phyloP scores from a whole-genome alignment of 2,888 invertebrate species.

The Eilema sororculum region DNA sequence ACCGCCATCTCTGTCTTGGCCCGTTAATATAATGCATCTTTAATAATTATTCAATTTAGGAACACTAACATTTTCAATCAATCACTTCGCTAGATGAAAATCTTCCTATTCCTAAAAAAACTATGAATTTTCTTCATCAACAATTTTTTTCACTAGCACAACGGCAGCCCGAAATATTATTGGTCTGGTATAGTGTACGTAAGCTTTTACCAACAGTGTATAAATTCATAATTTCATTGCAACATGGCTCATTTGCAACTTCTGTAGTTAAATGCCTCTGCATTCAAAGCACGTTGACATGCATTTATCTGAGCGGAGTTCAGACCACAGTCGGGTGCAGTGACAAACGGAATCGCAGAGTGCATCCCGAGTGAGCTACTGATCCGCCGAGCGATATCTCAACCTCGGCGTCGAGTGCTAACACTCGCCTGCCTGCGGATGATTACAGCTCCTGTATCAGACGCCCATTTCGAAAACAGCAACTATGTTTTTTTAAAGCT shows the following conservation, averaged over 20 bases:
- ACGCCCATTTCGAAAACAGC: conserved; percentile 66
- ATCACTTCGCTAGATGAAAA: neutral
- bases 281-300: conserved; percentile 82
- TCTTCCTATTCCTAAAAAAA: neutral
- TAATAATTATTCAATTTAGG: conserved; percentile 13
- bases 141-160: neutral
- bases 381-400: conserved; percentile 85
- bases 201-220: neutral
- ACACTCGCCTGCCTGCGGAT: conserved; percentile 82
- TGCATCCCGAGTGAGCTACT: conserved; percentile 84
- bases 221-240: conserved; percentile 18
- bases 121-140: neutral
- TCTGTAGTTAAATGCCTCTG: conserved; percentile 71
- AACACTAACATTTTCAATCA: conserved; percentile 5
- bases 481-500: conserved; percentile 60
- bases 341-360: conserved; percentile 86
- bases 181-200: no score
- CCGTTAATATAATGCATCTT: conserved; percentile 45
- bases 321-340: conserved; percentile 77
- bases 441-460: conserved; percentile 80
- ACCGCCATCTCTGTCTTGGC: conserved; percentile 39
- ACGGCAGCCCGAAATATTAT: no score
- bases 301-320: conserved; percentile 83
- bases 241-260: conserved; percentile 59
- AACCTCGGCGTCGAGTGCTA: conserved; percentile 81